A percentile compares a stretch with the other conserved stretches of the same genome.
phyloP scores from a whole-genome alignment of 2,113 vertebrate species.

The Mustela nigripes region DNA sequence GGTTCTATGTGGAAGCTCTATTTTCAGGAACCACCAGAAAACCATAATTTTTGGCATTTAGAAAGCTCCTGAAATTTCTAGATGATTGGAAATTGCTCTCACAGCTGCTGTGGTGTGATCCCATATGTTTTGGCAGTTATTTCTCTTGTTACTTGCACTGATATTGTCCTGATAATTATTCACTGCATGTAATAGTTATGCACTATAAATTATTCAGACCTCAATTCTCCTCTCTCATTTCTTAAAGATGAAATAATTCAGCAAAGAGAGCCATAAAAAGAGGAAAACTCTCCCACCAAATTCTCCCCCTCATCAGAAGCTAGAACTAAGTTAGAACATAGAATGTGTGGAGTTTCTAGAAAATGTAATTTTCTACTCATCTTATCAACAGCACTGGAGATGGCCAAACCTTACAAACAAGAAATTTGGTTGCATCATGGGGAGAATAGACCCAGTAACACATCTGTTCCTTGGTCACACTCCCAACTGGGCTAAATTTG shows the following conservation, averaged over 20 bases:
- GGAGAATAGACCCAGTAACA: neutral
- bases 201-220: conserved; percentile 35
- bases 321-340: neutral
- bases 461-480: neutral
- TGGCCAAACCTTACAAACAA: neutral
- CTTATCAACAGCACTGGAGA: neutral
- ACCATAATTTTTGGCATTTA: neutral
- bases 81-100: conserved; percentile 13
- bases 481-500: neutral
- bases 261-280: neutral
- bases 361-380: neutral
- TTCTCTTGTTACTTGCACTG: neutral
- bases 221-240: conserved; percentile 13
- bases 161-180: conserved; percentile 54
- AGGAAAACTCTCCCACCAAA: neutral
- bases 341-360: neutral
- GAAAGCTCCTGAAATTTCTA: conserved; percentile 16
- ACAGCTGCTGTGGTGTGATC: neutral
- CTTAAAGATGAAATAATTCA: conserved; percentile 27
- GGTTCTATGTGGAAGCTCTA: neutral
- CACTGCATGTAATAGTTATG: neutral
- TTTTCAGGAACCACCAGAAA: conserved; percentile 15
- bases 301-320: neutral
- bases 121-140: conserved; percentile 20
- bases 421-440: neutral